Evolutionary conservation across 2,888 invertebrate species (phyloP).

Genomic region (Dryococelus australis): DNA sequence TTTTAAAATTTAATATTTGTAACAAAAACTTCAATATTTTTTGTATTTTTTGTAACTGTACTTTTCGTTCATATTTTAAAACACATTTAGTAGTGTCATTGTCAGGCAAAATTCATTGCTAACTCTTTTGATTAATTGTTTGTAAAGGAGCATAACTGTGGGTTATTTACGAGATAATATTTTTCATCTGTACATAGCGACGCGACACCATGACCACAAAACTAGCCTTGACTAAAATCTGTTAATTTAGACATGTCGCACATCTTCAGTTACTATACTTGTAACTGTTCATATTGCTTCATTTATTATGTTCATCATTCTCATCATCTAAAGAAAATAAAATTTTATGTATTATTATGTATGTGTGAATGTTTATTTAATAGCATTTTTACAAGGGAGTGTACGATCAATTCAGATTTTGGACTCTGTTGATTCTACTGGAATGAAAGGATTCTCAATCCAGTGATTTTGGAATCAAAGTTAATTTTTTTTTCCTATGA

Average conservation of each 20-base stretch:
- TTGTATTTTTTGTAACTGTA: constrained; percentile 59
- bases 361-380: constrained; percentile 17
- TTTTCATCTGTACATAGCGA: too few species aligned
- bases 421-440: too few species aligned
- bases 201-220: too few species aligned
- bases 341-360: constrained; percentile 64
- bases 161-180: too few species aligned
- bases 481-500: too few species aligned
- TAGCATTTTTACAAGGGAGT: neutral
- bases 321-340: constrained; percentile 62
- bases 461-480: too few species aligned
- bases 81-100: neutral
- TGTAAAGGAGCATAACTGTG: neutral
- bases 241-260: neutral
- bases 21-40: constrained; percentile 44
- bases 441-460: too few species aligned
- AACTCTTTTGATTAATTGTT: too few species aligned
- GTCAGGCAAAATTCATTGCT: too few species aligned
- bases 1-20: constrained; percentile 48
- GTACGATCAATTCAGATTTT: too few species aligned
- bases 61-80: too few species aligned
- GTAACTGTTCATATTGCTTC: constrained; percentile 64
- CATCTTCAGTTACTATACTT: constrained; percentile 53
- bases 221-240: neutral
- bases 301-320: constrained; percentile 60